These are phyloP conservation scores for Apostichopus japonicus DNA, from an alignment of 35 echinoderm and acorn worm species.

Conservation along the genomic window DNA sequence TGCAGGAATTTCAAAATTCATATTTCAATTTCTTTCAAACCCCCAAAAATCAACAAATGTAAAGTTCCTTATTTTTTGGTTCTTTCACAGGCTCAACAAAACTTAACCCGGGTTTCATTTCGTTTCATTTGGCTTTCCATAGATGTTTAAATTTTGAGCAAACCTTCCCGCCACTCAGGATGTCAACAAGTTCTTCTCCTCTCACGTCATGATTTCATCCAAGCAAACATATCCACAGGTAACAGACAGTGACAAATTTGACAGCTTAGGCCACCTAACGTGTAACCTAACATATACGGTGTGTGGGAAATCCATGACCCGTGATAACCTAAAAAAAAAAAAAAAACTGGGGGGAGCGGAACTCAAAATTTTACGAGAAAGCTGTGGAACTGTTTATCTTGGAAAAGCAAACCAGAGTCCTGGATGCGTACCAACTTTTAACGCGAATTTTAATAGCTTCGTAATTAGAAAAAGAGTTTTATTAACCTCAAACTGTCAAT, in stretches of 20 bases:
- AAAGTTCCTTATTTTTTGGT: too few species aligned
- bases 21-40: too few species aligned
- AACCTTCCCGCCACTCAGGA: not conserved
- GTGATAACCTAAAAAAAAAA: not conserved
- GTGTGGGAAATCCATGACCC: conserved; percentile 32
- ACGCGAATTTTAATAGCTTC: not conserved
- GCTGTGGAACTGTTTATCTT: conserved; percentile 17
- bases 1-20: too few species aligned
- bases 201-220: not conserved
- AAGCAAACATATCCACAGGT: not conserved
- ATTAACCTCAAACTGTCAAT: conserved; percentile 22
- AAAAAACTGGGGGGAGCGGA: not conserved
- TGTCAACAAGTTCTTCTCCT: not conserved
- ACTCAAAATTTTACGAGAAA: conserved; percentile 45
- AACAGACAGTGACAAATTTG: conserved; percentile 35
- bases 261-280: conserved; percentile 41
- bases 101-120: not conserved
- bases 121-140: not conserved
- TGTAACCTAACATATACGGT: conserved; percentile 40
- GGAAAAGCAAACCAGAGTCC: conserved; percentile 34
- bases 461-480: conserved; percentile 44
- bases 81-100: too few species aligned
- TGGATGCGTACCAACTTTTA: conserved; percentile 16
- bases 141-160: not conserved
- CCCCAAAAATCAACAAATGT: too few species aligned